Evolutionary conservation across 2,797 vertebrate genomes (phyloP).

Genomic region (Pitangus sulphuratus): DNA sequence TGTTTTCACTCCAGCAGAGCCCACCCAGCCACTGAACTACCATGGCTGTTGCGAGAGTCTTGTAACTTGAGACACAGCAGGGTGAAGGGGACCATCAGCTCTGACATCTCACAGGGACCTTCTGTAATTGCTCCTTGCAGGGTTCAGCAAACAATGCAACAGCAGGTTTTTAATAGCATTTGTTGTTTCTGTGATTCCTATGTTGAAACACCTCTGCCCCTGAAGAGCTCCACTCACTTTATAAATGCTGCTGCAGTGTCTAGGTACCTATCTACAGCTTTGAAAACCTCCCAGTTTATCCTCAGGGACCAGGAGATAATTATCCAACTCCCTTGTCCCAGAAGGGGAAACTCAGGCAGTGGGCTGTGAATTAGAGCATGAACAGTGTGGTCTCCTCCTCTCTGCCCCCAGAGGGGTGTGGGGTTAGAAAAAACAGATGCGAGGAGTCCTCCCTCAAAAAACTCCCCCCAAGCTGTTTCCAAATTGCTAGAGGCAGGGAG

Average conservation of each 20-base stretch:
- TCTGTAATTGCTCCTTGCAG: neutral
- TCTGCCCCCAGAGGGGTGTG: neutral
- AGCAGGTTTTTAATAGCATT: neutral
- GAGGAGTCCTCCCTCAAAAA: neutral
- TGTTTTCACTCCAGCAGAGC: neutral
- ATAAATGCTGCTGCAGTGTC: neutral
- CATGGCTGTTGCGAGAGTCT: neutral
- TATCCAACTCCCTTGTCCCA: neutral
- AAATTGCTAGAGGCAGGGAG: neutral
- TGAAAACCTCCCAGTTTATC: neutral
- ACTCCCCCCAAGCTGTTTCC: neutral
- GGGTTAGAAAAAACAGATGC: neutral
- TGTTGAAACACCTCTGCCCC: neutral
- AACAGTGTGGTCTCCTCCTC: neutral
- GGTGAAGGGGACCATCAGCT: neutral
- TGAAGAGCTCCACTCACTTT: neutral
- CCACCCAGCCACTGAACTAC: neutral
- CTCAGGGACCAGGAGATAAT: neutral
- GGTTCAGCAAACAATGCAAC: neutral
- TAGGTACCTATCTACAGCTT: neutral
- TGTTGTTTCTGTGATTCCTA: neutral
- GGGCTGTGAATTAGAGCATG: neutral
- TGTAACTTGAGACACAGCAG: neutral
- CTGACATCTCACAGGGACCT: neutral
- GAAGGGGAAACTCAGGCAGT: neutral